These are phyloP conservation scores for Adrianichthys oophorus DNA, from an alignment of 2,797 vertebrate species.

Conservation along the genomic window DNA sequence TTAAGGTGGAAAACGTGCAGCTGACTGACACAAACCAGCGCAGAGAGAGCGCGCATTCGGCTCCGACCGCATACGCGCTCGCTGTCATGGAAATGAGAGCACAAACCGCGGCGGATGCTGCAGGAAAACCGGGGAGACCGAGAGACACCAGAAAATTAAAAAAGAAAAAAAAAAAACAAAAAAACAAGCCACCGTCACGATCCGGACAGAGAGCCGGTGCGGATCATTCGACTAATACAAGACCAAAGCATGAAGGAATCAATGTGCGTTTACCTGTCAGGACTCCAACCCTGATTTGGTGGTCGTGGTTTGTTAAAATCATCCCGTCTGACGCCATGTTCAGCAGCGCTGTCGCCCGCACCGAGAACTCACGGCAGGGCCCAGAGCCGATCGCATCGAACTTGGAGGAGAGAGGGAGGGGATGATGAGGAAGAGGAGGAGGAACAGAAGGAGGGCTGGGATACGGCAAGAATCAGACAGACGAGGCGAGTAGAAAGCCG, in stretches of 20 bases:
- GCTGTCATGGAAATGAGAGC: constrained; percentile 9
- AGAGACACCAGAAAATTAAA: constrained; percentile 36
- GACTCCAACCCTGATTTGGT: constrained; percentile 95
- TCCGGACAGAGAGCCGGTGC: constrained; percentile 42
- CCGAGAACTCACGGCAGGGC: constrained; percentile 82
- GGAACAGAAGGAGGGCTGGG: constrained; percentile 34
- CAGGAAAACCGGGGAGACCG: constrained; percentile 31
- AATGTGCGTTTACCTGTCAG: constrained; percentile 86
- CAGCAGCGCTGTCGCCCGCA: constrained; percentile 84
- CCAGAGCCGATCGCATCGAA: constrained; percentile 81
- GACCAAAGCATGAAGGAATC: constrained; percentile 13
- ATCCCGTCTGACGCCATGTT: constrained; percentile 98
- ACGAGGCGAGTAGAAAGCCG: constrained; percentile 70
- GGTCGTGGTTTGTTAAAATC: constrained; percentile 97
- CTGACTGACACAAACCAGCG: constrained; percentile 34
- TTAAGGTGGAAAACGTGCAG: constrained; percentile 19
- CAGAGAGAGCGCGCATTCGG: constrained; percentile 34
- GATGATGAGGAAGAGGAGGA: constrained; percentile 28
- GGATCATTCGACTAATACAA: constrained; percentile 23
- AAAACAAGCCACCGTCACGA: constrained; percentile 52
- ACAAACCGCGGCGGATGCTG: constrained; percentile 46
- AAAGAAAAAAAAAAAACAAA: neutral
- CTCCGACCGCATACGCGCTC: constrained; percentile 12
- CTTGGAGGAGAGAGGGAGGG: constrained; percentile 61
- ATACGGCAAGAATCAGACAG: constrained; percentile 50